Base-by-base conservation (phyloP, 1,140 invertebrate genomes). In the Drosophila albomicans region DNA sequence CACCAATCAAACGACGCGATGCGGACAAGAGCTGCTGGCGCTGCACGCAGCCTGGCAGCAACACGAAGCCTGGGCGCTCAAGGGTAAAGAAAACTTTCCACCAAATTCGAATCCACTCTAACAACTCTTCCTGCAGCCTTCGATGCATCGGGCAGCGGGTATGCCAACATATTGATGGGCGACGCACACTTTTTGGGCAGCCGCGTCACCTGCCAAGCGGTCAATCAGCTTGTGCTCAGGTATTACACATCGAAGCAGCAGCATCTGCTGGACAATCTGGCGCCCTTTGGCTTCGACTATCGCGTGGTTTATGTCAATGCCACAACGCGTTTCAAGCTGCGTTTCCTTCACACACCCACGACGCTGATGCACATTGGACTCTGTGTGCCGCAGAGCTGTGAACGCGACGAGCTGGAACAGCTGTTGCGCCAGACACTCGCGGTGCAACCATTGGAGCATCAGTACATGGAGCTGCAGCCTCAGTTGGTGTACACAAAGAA, bases 81-180 rank as follows among this genome's bases (percentile, higher is more conserved):
- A 79, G 48, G 81, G 81, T 84, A 38, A 61, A 48, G 20, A 25
- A 4, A 25, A 25, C 20, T 3, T 25, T 5, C 43, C 15, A 3
- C 13, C 13, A 15, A 5, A 32, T 32, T 32, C 30, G 5, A 7
- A 3, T 38, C 35, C 35, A 38, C 8, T 38, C 35, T 25, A 25
- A 38, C 8, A 38, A 7, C 8, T 38, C 35, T 10, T 7, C 35
- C 8, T 38, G 2, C 49, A 87, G 84, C 78, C 35, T 16, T 80
- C 1, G 84, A 87, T 46, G 84, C 84, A 7, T 87, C 84, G 30
- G 77, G 72, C 13, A 65, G 49, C 6, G 65, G 70, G 28, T 66
- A 65, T 7, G 5, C 41, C 2, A 70, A 82, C 11, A 75, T 87
- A 3, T 64, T 88, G 46, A 38, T 80, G 7, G 84, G 79, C 13